Base-by-base conservation (phyloP, 2,888 invertebrate genomes). In the Epirrhoe tristata region DNA sequence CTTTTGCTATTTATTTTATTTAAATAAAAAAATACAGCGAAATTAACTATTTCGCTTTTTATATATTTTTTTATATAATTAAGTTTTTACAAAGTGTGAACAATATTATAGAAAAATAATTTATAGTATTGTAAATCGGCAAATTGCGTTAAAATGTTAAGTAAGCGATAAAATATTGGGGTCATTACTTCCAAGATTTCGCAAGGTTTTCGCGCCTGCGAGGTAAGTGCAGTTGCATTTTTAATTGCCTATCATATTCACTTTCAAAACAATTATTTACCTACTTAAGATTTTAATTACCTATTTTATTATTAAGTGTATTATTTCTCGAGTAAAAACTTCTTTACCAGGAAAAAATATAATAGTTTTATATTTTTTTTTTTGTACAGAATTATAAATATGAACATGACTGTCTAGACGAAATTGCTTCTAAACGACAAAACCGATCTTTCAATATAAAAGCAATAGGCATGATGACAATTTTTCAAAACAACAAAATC, bases 161-260 rank as follows among this genome's bases (percentile, higher is more conserved):
- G 48, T 48, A 32, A 58, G 59, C 53, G 31, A 60, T 60, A 31
- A 43, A 59, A 60, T 52, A 53, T 53, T 53, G 52, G 14, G 59
- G 59, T 60, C 59, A 60, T 60, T 43, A 60, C 59, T 52, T 60
- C 53, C 53, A 53, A 50, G n/a, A 31, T 59, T 59, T 24, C 50
- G 59, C 59, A 60, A 60, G 52, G 52, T 60, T 52, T 34, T 52
- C 14, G 6, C 52, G 31, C 51, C 10, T 48, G 48, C 16, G 31
- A 32, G n/a, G 46, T 58, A 58, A 50, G 2, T 58, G 48, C 58
- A 58, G 32, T 12, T 58, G 48, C 17, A 50, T 48, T 48, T 43
- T 50, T 34, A 57, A 50, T 52, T 31, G 43, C 43, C 43, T 60
- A 39, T 43, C 10, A 43, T 43, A 43, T 43, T 12, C 39, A 43